phyloP scores from a whole-genome alignment of 2,888 invertebrate species.

The Apocheima hispidaria region DNA sequence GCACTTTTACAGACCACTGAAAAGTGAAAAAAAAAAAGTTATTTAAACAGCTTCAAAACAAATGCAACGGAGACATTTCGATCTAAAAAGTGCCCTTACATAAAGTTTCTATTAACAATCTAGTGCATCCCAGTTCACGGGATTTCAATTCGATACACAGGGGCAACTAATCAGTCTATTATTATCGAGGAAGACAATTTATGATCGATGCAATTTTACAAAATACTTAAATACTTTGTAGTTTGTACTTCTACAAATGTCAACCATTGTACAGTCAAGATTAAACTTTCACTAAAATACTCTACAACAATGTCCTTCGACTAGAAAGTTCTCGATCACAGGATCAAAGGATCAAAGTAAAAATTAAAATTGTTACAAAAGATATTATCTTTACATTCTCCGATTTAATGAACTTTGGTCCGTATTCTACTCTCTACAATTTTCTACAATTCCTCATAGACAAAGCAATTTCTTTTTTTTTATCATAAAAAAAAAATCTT shows the following conservation, averaged over 20 bases:
- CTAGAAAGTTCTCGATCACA: conserved; percentile 40
- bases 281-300: conserved; percentile 65
- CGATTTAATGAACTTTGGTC: conserved; percentile 78
- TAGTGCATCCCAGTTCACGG: conserved; percentile 82
- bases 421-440: conserved; percentile 68
- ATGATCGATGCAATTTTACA: conserved; percentile 59
- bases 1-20: conserved; percentile 76
- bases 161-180: conserved; percentile 78
- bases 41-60: neutral
- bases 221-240: conserved; percentile 70
- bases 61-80: conserved; percentile 30
- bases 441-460: conserved; percentile 48
- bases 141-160: conserved; percentile 60
- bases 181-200: conserved; percentile 75
- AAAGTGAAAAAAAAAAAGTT: conserved; percentile 23
- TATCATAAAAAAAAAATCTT: conserved; percentile 62
- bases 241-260: conserved; percentile 78
- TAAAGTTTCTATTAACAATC: conserved; percentile 60
- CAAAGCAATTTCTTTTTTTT: conserved; percentile 48
- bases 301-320: conserved; percentile 55
- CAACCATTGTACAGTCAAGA: conserved; percentile 57
- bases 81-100: conserved; percentile 81
- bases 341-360: conserved; percentile 70
- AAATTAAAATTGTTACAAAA: conserved; percentile 79
- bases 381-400: conserved; percentile 70